phyloP scores from a whole-genome alignment of 1,140 invertebrate species.

The Philotrypesis tridentata region DNA sequence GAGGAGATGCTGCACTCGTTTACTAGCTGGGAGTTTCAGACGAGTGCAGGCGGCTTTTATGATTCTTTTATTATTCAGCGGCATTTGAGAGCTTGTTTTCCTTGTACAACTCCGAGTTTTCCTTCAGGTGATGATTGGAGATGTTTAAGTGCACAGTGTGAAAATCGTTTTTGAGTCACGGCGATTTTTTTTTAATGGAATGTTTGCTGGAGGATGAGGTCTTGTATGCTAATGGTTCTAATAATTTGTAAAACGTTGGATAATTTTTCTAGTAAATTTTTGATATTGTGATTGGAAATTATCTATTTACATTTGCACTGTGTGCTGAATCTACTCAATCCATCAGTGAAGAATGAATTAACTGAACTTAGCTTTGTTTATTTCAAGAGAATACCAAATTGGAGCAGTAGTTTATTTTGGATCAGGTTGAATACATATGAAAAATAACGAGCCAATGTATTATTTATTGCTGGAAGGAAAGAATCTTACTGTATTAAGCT shows the following conservation, averaged over 20 bases:
- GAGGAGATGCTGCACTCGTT: background rate
- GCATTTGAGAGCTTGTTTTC: background rate
- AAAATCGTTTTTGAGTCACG: background rate
- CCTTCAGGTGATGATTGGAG: background rate
- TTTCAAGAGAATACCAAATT: slow-evolving; percentile 2
- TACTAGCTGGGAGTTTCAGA: too few species aligned
- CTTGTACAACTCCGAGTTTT: background rate
- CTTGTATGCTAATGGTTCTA: background rate
- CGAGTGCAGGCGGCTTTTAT: background rate
- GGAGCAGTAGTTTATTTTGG: slow-evolving; percentile 22
- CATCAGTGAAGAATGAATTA: background rate
- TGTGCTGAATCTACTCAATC: background rate
- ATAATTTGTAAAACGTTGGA: background rate
- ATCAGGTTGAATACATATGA: background rate
- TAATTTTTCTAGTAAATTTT: background rate
- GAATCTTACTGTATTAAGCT: background rate
- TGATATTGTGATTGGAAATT: background rate
- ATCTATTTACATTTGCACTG: background rate
- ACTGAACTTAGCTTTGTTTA: slow-evolving; percentile 9
- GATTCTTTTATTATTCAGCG: background rate
- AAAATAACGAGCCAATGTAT: background rate
- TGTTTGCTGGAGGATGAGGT: background rate
- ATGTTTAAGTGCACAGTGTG: too few species aligned
- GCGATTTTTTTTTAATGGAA: background rate
- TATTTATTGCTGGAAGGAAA: background rate